These are phyloP conservation scores for Ommatoiulus sabulosus DNA, from an alignment of 2,888 invertebrate species.

Conservation along the genomic window DNA sequence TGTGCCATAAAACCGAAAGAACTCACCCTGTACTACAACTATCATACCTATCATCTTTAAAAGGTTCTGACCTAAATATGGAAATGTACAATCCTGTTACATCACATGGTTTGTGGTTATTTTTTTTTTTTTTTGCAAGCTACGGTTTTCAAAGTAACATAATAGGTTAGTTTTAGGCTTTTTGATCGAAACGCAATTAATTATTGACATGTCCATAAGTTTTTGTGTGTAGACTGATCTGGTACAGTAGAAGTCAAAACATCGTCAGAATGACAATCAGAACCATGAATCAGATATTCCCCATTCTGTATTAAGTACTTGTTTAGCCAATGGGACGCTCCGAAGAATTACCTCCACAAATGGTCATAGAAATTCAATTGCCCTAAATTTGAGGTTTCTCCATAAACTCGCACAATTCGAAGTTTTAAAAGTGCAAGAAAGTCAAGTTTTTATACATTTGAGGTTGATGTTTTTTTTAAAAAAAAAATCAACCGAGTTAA, in stretches of 20 bases:
- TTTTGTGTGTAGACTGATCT: neutral
- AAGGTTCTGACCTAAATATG: constrained; percentile 9
- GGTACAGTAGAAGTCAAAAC: constrained; percentile 4
- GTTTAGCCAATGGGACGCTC: neutral
- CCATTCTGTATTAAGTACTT: neutral
- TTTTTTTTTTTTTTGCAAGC: neutral
- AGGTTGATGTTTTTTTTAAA: no score
- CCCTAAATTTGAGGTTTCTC: neutral
- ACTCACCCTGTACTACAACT: neutral
- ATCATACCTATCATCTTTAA: constrained; percentile 5
- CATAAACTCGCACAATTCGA: neutral
- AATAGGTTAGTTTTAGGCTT: neutral
- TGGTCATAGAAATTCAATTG: neutral
- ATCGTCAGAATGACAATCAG: constrained; percentile 2
- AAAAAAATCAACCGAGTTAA: no score
- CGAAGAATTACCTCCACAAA: neutral
- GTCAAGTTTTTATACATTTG: neutral
- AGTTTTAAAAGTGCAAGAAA: neutral
- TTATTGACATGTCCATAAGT: neutral
- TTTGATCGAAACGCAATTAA: neutral
- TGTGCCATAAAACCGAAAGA: constrained; percentile 27
- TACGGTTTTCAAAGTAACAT: neutral
- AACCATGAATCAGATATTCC: neutral
- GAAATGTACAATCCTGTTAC: neutral
- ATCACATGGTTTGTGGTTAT: neutral